Conservation (phyloP, 2,888 invertebrate genomes). For the Tenthredo scrophulariae region DNA sequence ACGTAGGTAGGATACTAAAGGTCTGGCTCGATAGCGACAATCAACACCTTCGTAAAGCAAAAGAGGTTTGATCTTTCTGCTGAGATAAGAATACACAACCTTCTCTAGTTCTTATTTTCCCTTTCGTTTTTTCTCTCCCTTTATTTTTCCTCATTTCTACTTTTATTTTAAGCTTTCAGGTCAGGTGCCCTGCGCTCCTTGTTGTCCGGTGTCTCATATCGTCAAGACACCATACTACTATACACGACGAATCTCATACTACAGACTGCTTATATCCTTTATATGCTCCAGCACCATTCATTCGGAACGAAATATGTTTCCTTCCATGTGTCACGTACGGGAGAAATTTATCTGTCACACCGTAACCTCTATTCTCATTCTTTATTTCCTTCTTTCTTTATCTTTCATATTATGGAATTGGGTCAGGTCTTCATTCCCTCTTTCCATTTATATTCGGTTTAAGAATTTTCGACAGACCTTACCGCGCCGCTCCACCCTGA, state of each 20-base stretch:
- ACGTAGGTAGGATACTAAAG: slow-evolving; percentile 25
- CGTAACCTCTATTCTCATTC: slow-evolving; percentile 56
- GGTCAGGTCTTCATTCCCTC: slow-evolving; percentile 65
- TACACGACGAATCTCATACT: background rate
- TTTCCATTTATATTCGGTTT: background rate
- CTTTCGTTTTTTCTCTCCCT: background rate
- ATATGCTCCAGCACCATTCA: slow-evolving; percentile 54
- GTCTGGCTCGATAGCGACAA: slow-evolving; percentile 32
- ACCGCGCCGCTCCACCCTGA: background rate
- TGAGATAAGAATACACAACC: background rate
- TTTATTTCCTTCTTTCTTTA: background rate
- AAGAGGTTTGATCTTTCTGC: slow-evolving; percentile 4
- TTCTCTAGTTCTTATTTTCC: slow-evolving; percentile 32
- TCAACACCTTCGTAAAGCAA: slow-evolving; percentile 43
- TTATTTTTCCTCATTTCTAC: background rate
- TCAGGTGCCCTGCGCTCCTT: slow-evolving; percentile 68
- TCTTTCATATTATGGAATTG: slow-evolving; percentile 63
- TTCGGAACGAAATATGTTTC: slow-evolving; percentile 68
- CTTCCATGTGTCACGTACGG: slow-evolving; percentile 70
- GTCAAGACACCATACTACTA: background rate
- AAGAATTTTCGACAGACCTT: background rate
- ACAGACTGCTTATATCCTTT: background rate
- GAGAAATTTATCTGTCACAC: slow-evolving; percentile 71
- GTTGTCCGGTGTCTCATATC: slow-evolving; percentile 59
- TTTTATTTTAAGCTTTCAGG: slow-evolving; percentile 69